phyloP scores from a whole-genome alignment of 1,140 invertebrate genomes.

The Bombus waltoni region DNA sequence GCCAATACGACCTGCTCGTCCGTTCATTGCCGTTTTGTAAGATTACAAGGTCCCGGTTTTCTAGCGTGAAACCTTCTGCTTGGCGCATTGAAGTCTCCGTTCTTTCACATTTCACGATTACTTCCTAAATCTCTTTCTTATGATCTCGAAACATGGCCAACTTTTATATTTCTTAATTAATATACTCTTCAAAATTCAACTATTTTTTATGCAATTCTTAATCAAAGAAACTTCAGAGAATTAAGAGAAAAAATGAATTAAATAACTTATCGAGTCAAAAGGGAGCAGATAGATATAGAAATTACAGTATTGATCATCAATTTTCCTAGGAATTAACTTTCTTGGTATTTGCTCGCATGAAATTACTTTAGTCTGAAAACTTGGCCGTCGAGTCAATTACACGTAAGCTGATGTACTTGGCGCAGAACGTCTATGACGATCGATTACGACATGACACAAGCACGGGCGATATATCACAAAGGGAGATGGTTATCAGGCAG shows the following conservation, averaged over 20 bases:
- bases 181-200: too few species aligned
- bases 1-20: constrained; percentile 63
- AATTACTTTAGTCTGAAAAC: not conserved
- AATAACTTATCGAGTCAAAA: not conserved
- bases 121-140: not conserved
- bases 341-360: not conserved
- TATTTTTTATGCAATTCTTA: not conserved
- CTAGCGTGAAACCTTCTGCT: constrained; percentile 36
- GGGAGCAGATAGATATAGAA: not conserved
- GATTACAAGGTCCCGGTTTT: constrained; percentile 76
- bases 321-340: not conserved
- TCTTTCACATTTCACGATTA: not conserved
- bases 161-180: not conserved
- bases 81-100: constrained; percentile 10
- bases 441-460: constrained; percentile 41
- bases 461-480: constrained; percentile 50
- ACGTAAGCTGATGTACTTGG: constrained; percentile 15
- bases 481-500: constrained; percentile 44
- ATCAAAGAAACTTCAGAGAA: not conserved
- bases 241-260: not conserved
- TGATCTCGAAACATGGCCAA: not conserved
- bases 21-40: constrained; percentile 71
- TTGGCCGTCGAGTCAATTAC: constrained; percentile 22
- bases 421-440: constrained; percentile 22
- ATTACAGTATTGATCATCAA: not conserved